Conservation (phyloP, 2,113 vertebrate species). For the Synchiropus splendidus region DNA sequence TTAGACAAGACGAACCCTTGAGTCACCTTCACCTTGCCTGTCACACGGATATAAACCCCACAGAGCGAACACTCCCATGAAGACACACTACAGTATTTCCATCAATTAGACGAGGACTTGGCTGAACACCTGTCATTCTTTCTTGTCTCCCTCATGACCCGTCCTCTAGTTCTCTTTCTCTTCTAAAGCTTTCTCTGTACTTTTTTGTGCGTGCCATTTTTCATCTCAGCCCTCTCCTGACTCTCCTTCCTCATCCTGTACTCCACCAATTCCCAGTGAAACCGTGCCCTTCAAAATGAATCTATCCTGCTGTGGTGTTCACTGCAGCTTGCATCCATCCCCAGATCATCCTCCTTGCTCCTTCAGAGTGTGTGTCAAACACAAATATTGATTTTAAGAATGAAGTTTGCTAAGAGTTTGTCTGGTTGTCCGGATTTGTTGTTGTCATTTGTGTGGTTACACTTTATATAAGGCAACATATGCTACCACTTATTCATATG, state of each 20-base stretch:
- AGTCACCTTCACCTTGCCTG: slow-evolving; percentile 45
- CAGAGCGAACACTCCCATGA: slow-evolving; percentile 6
- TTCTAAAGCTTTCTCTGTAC: slow-evolving; percentile 10
- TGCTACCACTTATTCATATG: too few relatives aligned
- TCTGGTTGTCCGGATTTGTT: background rate
- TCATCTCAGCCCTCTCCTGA: slow-evolving; percentile 9
- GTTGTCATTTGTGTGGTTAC: too few relatives aligned
- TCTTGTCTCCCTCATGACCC: slow-evolving; percentile 17
- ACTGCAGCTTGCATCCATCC: too few relatives aligned
- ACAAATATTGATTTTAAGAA: slow-evolving; percentile 27
- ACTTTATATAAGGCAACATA: too few relatives aligned
- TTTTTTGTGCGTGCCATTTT: slow-evolving; percentile 17
- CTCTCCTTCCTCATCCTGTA: slow-evolving; percentile 27
- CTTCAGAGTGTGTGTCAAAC: slow-evolving; percentile 4
- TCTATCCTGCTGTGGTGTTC: background rate
- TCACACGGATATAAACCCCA: slow-evolving; percentile 1
- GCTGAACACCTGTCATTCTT: slow-evolving; percentile 31
- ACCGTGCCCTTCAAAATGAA: slow-evolving; percentile 40
- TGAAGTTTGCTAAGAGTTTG: slow-evolving; percentile 6
- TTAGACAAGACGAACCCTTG: slow-evolving; percentile 22
- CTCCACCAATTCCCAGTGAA: slow-evolving; percentile 33
- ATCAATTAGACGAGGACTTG: slow-evolving; percentile 26
- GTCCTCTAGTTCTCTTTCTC: slow-evolving; percentile 22
- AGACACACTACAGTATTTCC: slow-evolving; percentile 12
- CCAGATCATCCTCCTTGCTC: background rate